These are phyloP conservation scores for Papilio xuthus DNA, from an alignment of 1,140 invertebrate genomes.

Conservation along the genomic window DNA sequence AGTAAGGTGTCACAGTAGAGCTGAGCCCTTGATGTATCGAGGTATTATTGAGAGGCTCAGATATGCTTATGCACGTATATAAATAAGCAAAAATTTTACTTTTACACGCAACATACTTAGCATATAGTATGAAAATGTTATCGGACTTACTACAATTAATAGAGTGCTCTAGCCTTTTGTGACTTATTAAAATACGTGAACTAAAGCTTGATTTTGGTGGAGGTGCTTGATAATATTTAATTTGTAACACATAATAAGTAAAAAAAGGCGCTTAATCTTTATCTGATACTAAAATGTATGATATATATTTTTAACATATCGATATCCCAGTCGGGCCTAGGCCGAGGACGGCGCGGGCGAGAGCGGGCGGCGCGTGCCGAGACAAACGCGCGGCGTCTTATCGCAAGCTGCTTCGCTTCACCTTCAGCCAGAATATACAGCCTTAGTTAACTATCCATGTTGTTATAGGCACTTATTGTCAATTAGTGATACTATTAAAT, in stretches of 20 bases:
- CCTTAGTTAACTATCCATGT: neutral
- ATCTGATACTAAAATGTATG: neutral
- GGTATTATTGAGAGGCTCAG: neutral
- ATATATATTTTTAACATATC: neutral
- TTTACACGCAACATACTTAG: neutral
- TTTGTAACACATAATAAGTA: neutral
- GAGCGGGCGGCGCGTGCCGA: slow-evolving; percentile 61
- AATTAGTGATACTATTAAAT: neutral
- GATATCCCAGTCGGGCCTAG: neutral
- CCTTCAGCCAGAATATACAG: slow-evolving; percentile 57
- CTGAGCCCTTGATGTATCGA: slow-evolving; percentile 41
- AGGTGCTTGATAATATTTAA: neutral
- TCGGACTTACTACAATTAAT: no score
- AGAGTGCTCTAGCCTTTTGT: no score
- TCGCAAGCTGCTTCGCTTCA: slow-evolving; percentile 44
- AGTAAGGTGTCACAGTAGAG: slow-evolving; percentile 67
- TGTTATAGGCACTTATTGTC: neutral
- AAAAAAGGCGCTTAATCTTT: neutral
- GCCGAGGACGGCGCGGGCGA: neutral
- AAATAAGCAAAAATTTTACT: neutral
- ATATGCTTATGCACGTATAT: neutral
- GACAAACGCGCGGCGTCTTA: slow-evolving; percentile 70
- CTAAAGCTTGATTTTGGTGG: no score
- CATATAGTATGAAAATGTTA: no score
- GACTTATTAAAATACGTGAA: no score